These are phyloP conservation scores for Gasteruption jaculator DNA, from an alignment of 2,888 invertebrate species.

Conservation along the genomic window DNA sequence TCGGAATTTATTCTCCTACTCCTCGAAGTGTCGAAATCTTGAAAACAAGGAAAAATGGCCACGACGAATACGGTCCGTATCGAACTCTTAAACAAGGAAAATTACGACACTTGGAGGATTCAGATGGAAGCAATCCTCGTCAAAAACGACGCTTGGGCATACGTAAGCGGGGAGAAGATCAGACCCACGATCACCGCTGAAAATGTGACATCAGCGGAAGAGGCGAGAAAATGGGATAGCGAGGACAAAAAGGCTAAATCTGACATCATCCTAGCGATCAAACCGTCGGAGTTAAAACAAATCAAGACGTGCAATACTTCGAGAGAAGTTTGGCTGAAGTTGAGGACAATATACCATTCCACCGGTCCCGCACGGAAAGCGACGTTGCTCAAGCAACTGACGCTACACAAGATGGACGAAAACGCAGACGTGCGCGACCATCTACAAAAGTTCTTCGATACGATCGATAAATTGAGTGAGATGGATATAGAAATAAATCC, in stretches of 20 bases:
- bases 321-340: constrained; percentile 40
- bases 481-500: no score
- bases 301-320: constrained; percentile 31
- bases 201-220: constrained; percentile 8
- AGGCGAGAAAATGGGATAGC: constrained; percentile 15
- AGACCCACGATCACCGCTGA: constrained; percentile 9
- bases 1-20: no score
- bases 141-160: constrained; percentile 26
- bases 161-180: constrained; percentile 22
- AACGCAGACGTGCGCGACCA: no score
- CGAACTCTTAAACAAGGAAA: constrained; percentile 19
- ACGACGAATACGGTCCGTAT: constrained; percentile 13
- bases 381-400: constrained; percentile 44
- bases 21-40: no score
- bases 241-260: constrained; percentile 24
- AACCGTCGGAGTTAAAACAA: constrained; percentile 25
- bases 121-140: constrained; percentile 24
- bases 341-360: constrained; percentile 41
- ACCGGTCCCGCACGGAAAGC: constrained; percentile 46
- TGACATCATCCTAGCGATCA: constrained; percentile 24
- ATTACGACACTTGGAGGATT: constrained; percentile 26
- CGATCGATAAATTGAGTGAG: no score
- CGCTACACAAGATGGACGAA: no score
- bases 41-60: no score
- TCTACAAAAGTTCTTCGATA: no score